Base-by-base conservation (phyloP, 2,888 invertebrate species). In the Morpho achilles region DNA sequence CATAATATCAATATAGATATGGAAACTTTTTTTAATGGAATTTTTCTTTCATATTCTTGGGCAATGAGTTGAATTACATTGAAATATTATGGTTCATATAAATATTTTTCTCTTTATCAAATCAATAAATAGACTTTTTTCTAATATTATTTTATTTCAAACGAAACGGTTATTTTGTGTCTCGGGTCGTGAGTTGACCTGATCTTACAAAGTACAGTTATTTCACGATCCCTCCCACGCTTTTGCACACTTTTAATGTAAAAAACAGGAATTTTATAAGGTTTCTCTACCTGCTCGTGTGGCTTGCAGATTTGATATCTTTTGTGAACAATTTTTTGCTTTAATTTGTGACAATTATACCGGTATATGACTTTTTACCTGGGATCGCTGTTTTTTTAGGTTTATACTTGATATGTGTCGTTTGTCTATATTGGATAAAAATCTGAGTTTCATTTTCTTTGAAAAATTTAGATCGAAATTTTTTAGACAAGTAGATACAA, bases 271-370 rank as follows among this genome's bases (percentile, higher is more conserved):
- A 75, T 82, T 79, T 83, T 82, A 83, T 82, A 81, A 83, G 77
- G 69, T 69, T 74, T 75, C 68, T 78, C 84, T 90, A 90, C 90
- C 90, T 90, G 90, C 87, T 86, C 89, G 89, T 90, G 90, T 89
- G 89, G 87, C 90, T 89, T 89, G 89, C 90, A 88, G 88, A 86
- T 90, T 87, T 87, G 89, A 89, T 89, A 88, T 80, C 88, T 83
- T 86, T 89, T 88, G 87, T 88, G 77, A 74, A 73, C 68, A 32
- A 62, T 79, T 89, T 90, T 90, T 90, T 90, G 89, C 88, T 77
- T 89, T 86, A 89, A 90, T 90, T 90, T 90, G 90, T 90, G 90
- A 89, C 89, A 90, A 89, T 89, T 90, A 90, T 89, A 89, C 79
- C 89, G 87, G 89, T 88, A 87, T 87, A 88, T 89, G 86, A 89